Conservation (phyloP, 1,140 invertebrate genomes). For the Dendroctonus valens region DNA sequence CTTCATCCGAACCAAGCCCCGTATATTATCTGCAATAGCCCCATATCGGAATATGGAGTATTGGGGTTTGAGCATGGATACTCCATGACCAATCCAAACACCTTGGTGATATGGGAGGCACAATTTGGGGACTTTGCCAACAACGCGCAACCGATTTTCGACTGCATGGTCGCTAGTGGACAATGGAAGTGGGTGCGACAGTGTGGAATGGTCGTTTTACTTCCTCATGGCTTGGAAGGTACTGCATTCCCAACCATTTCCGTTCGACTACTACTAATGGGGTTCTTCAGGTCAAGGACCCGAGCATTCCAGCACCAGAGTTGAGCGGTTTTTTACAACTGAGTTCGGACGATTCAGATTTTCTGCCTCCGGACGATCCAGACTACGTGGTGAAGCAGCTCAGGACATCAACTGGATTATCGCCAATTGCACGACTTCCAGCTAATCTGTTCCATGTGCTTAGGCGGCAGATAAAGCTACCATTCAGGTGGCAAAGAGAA, state of each 20-base stretch:
- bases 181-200: conserved; percentile 84
- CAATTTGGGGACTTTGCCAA: conserved; percentile 91
- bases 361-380: conserved; percentile 50
- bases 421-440: conserved; percentile 79
- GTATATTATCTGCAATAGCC: conserved; percentile 79
- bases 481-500: conserved; percentile 55
- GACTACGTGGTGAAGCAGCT: conserved; percentile 74
- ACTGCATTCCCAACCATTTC: conserved; percentile 39
- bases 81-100: conserved; percentile 76
- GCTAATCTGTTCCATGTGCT: conserved; percentile 85
- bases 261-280: too few species aligned
- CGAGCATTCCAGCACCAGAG: conserved; percentile 78
- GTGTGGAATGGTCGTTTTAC: conserved; percentile 75
- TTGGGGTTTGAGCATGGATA: conserved; percentile 83
- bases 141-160: conserved; percentile 81
- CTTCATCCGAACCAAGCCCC: conserved; percentile 71
- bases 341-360: conserved; percentile 70
- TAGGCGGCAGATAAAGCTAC: conserved; percentile 77
- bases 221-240: conserved; percentile 89
- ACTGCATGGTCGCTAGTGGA: conserved; percentile 78
- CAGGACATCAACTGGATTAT: conserved; percentile 79
- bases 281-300: conserved; percentile 60
- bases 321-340: conserved; percentile 83
- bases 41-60: conserved; percentile 76
- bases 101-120: conserved; percentile 85